Evolutionary conservation across 2,888 invertebrate genomes (phyloP), one percentile per base, ranked within the genome.

Genomic region (Hirtodrosophila histrioides): DNA sequence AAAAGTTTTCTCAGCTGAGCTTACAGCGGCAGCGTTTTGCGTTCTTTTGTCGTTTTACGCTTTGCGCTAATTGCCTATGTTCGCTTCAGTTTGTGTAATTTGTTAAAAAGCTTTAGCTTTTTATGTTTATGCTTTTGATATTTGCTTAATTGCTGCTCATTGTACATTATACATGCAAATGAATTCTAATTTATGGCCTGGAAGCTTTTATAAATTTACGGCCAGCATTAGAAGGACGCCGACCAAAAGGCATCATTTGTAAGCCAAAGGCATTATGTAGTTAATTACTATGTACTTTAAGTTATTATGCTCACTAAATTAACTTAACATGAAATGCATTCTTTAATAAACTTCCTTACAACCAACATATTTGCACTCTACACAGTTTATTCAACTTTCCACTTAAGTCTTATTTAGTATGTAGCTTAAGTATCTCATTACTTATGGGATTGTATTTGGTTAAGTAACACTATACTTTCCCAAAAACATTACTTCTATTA

Each of bases 21-120:
- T 73, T 65, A 46, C n/a, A 43, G 45, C 45, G 23, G 36, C 39
- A 12, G 17, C 36, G 1, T 10, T 6, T 31, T 55, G 54, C 43
- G 65, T 79, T 79, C 62, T 77, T 63, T 66, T 40, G n/a, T 35
- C 46, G 54, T 57, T 72, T 46, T 23, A 46, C 55, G 43, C 57
- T 62, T 50, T 17, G 39, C 53, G 33, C 53, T 69, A 63, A 73
- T 67, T 62, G 45, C 64, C 46, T 58, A 49, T 68, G 27, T 50
- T 60, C 40, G 56, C 58, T 55, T 69, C 54, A 37, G 35, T 65
- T 69, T 69, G 44, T 51, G 68, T 62, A 69, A 67, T 50, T 62
- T 57, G 57, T 64, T 49, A 54, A 68, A 50, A 67, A 71, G 67
- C 77, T 71, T 41, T 31, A 9, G 39, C 12, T 45, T 41, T 44